Evolutionary conservation across 2,797 vertebrate genomes (phyloP), one percentile per base, ranked within the genome.

Genomic region (Enteromius afrohamiltoni): DNA sequence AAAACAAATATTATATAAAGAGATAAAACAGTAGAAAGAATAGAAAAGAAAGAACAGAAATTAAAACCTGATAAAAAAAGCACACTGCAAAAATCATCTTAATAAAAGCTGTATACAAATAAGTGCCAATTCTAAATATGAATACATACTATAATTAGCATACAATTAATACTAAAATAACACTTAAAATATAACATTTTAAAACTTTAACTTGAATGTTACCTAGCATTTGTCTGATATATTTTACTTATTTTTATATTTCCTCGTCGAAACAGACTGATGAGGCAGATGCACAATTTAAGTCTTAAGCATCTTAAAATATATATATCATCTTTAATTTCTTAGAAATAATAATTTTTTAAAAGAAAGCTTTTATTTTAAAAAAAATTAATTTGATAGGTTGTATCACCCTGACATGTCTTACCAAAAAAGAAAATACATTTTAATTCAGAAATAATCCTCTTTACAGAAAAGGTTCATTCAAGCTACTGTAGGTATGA

Each of bases 341-440:
- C 17, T 6, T 11, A 21, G 16, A 31, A 51, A 34, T 6, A 34
- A 34, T 34, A 34, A 3, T 31, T 31, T 31, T 31, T n/a, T n/a
- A n/a, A n/a, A n/a, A n/a, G n/a, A n/a, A n/a, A n/a, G n/a, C n/a
- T n/a, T n/a, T 31, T 34, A 34, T 4, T 3, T 34, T 34, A 4
- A 3, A 34, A 3, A 34, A 34, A 34, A 1, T 1, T 37, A 37
- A 37, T 6, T 29, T 29, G 23, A 62, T 60, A 13, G n/a, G n/a
- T 62, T 62, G 23, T 62, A 49, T 9, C 47, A 74, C 2, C 26
- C 26, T 1, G 16, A 29, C 26, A 29, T 9, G 14, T 71, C 42
- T 17, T 26, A 23, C 1, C 16, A 47, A 47, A 26, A 47, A 70
- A 1, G 0, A 5, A 11, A 10, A 19, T 4, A 0, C 31, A 73